Percentiles rank a stretch among this genome's conserved stretches.
phyloP scores from a whole-genome alignment of 2,888 invertebrate genomes.

The Alloplasta piceator region DNA sequence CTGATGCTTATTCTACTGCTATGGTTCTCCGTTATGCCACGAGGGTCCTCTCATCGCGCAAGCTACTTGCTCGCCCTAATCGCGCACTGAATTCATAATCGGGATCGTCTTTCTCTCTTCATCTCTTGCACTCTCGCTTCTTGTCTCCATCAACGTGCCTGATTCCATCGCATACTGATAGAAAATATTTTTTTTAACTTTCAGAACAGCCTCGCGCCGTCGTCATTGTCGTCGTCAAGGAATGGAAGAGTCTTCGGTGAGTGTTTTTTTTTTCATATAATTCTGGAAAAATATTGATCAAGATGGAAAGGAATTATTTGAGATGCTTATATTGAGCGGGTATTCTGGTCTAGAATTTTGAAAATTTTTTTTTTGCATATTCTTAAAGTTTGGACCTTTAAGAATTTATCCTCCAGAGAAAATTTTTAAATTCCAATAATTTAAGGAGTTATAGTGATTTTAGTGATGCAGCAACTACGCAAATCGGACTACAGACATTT shows the following conservation, averaged over 20 bases:
- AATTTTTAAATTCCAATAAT: no score
- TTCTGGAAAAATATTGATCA: no score
- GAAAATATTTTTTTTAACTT: conserved; percentile 76
- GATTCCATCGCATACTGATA: conserved; percentile 72
- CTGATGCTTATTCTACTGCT: neutral
- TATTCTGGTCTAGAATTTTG: no score
- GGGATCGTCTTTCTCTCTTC: neutral
- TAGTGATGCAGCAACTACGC: no score
- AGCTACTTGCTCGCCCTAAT: conserved; percentile 55
- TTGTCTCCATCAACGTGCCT: conserved; percentile 35
- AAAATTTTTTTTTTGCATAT: no score
- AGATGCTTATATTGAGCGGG: no score
- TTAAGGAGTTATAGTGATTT: no score
- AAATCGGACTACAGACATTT: no score
- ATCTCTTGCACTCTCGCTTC: neutral
- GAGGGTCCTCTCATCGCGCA: conserved; percentile 39
- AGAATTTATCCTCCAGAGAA: no score
- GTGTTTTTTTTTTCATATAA: no score
- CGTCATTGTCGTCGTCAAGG: conserved; percentile 13
- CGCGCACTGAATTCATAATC: conserved; percentile 75
- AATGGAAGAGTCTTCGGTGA: neutral
- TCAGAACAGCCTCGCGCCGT: conserved; percentile 33
- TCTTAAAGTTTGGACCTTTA: no score
- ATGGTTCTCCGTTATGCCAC: neutral
- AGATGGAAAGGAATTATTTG: no score